phyloP scores from a whole-genome alignment of 2,113 vertebrate species.

The Pituophis catenifer region DNA sequence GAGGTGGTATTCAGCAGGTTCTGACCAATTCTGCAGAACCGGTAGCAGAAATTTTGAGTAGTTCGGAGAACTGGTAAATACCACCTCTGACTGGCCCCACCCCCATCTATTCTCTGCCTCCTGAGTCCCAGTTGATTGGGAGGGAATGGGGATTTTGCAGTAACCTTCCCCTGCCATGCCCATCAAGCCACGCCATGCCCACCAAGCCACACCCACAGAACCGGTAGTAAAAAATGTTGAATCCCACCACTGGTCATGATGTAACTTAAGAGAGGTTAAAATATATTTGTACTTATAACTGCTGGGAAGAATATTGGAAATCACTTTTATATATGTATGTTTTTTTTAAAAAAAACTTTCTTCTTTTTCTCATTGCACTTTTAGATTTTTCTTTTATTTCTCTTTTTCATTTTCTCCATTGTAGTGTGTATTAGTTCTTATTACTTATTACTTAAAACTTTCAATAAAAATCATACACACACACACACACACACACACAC shows the following conservation, averaged over 20 bases:
- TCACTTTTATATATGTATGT: not conserved
- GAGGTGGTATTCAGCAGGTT: too few species aligned
- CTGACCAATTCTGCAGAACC: too few species aligned
- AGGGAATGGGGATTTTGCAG: too few species aligned
- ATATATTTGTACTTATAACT: not conserved
- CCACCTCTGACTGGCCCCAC: too few species aligned
- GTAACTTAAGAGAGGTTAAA: not conserved
- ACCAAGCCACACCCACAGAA: too few species aligned
- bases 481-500: not conserved
- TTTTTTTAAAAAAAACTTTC: not conserved
- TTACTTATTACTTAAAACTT: not conserved
- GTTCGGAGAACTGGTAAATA: too few species aligned
- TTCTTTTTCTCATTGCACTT: not conserved
- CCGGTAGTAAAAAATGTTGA: too few species aligned
- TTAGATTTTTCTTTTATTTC: not conserved
- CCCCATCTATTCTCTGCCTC: too few species aligned
- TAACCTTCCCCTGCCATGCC: too few species aligned
- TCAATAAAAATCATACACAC: not conserved
- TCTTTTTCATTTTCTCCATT: not conserved
- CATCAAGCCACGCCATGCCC: too few species aligned
- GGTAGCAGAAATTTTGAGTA: too few species aligned
- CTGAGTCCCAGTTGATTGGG: too few species aligned
- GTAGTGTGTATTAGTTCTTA: not conserved
- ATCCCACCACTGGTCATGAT: not conserved
- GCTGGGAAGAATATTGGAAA: not conserved